phyloP scores from a whole-genome alignment of 2,797 vertebrate genomes.

The Philypnodon macrostomus region DNA sequence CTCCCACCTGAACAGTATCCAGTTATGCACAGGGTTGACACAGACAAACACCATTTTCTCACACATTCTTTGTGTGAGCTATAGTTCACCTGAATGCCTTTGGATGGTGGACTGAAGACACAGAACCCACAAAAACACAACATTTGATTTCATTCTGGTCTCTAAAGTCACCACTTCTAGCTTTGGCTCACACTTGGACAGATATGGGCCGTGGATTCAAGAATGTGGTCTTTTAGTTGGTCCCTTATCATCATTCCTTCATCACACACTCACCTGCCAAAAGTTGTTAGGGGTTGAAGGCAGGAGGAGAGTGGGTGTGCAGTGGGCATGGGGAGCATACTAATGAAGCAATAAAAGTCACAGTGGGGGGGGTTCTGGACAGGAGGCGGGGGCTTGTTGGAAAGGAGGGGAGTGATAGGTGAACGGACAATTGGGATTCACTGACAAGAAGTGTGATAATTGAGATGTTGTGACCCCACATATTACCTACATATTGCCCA shows the following conservation, averaged over 20 bases:
- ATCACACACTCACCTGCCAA: slow-evolving; percentile 65
- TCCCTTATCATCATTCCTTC: slow-evolving; percentile 62
- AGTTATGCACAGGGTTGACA: no score
- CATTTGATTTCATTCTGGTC: no score
- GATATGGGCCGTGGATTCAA: slow-evolving; percentile 30
- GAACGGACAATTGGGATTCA: slow-evolving; percentile 52
- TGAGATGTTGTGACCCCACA: slow-evolving; percentile 78
- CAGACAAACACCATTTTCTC: no score
- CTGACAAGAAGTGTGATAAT: slow-evolving; percentile 80
- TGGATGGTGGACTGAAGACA: no score
- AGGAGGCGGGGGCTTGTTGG: slow-evolving; percentile 41
- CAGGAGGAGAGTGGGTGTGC: slow-evolving; percentile 67
- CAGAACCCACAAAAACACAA: no score
- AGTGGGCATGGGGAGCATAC: slow-evolving; percentile 85
- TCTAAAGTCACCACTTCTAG: slow-evolving; percentile 22
- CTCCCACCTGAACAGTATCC: no score
- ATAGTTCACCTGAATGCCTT: no score
- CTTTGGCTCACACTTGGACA: slow-evolving; percentile 19
- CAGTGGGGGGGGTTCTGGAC: slow-evolving; percentile 74
- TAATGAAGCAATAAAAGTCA: slow-evolving; percentile 99
- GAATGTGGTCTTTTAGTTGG: slow-evolving; percentile 61
- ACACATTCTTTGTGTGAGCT: no score
- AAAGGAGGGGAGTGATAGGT: slow-evolving; percentile 26
- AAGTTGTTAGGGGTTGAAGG: slow-evolving; percentile 68
- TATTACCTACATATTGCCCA: slow-evolving; percentile 75